These are phyloP conservation scores for Actinia tenebrosa DNA, from an alignment of 64 coral and sea anemone genomes.

Conservation along the genomic window DNA sequence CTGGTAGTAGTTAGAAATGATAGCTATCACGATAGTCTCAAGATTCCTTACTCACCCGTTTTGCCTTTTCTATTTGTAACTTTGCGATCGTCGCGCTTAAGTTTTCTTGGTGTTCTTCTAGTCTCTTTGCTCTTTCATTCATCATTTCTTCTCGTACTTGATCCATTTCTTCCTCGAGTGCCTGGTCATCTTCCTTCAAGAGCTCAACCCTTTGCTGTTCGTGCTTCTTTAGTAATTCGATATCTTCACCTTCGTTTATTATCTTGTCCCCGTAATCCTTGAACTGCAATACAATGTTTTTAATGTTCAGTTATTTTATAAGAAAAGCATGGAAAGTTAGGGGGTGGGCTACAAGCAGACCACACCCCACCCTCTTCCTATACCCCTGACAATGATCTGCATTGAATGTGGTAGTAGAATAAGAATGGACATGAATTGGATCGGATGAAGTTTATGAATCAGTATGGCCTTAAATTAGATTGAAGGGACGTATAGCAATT, in stretches of 20 bases:
- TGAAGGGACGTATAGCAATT: no score
- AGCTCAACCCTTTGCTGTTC: slow-evolving; percentile 71
- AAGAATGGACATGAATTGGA: no score
- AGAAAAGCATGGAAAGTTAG: no score
- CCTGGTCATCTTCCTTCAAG: slow-evolving; percentile 44
- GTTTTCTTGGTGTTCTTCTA: slow-evolving; percentile 78
- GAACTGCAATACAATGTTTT: neutral
- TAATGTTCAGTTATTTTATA: no score
- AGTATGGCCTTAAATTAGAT: no score
- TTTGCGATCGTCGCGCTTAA: slow-evolving; percentile 73
- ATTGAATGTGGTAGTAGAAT: no score
- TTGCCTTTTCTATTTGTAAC: slow-evolving; percentile 91
- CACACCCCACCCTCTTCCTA: no score
- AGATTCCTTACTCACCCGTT: slow-evolving; percentile 40
- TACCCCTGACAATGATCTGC: no score
- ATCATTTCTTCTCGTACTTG: slow-evolving; percentile 88
- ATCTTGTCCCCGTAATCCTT: slow-evolving; percentile 66
- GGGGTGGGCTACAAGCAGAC: no score
- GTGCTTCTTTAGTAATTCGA: slow-evolving; percentile 92
- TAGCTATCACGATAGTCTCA: neutral
- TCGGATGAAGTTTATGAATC: no score
- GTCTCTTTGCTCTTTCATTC: slow-evolving; percentile 57
- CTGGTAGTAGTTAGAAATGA: neutral
- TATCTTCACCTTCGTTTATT: slow-evolving; percentile 60
- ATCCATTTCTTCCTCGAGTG: slow-evolving; percentile 66